Percentiles rank a stretch among this genome's conserved stretches.
phyloP scores from a whole-genome alignment of 2,888 invertebrate species.

The Caenorhabditis drosophilae region DNA sequence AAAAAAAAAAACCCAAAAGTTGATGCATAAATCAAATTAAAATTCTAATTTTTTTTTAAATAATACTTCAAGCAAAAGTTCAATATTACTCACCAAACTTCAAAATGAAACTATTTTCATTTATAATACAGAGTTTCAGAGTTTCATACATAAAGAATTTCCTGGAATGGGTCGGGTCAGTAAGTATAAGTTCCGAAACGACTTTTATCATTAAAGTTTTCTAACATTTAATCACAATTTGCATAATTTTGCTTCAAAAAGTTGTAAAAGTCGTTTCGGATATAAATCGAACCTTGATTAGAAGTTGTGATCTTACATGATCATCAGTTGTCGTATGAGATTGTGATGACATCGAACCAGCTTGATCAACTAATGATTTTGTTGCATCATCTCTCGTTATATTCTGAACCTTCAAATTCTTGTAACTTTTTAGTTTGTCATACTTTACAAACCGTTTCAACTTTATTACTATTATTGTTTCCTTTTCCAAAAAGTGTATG shows the following conservation, averaged over 20 bases:
- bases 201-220: slow-evolving; percentile 3
- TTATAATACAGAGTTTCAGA: no score
- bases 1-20: no score
- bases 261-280: slow-evolving; percentile 6
- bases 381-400: slow-evolving; percentile 29
- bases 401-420: slow-evolving; percentile 5
- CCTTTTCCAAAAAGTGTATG: slow-evolving; percentile 36
- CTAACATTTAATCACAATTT: background rate
- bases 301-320: slow-evolving; percentile 34
- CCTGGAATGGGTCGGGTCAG: slow-evolving; percentile 20
- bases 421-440: background rate
- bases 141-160: slow-evolving; percentile 33
- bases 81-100: no score
- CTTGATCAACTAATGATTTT: slow-evolving; percentile 28
- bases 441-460: slow-evolving; percentile 15
- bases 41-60: no score
- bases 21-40: no score
- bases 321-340: slow-evolving; percentile 32
- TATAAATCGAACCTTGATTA: slow-evolving; percentile 28
- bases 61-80: no score
- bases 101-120: no score
- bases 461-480: slow-evolving; percentile 13
- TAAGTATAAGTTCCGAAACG: slow-evolving; percentile 6
- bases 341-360: slow-evolving; percentile 27
- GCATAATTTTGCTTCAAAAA: background rate